Percentiles rank a stretch among this genome's conserved stretches.
phyloP scores from a whole-genome alignment of 2,797 vertebrate species.

The Cichlasoma orientale region DNA sequence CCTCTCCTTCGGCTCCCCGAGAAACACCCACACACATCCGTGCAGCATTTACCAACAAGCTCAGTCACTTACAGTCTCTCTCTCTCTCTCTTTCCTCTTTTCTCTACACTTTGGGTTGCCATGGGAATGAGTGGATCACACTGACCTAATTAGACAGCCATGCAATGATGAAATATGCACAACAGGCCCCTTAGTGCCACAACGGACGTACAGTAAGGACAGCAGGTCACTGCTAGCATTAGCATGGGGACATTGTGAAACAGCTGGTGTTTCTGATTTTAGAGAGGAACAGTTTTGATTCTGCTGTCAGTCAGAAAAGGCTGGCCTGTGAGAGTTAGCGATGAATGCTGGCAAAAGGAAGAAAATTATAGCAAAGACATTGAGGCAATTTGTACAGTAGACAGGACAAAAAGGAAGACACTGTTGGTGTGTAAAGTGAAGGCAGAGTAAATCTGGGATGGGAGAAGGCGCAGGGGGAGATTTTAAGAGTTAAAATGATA shows the following conservation, averaged over 20 bases:
- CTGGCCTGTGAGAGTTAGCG: constrained; percentile 9
- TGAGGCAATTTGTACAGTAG: not conserved
- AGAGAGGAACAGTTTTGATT: constrained; percentile 1
- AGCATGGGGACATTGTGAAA: constrained; percentile 37
- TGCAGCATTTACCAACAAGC: constrained; percentile 54
- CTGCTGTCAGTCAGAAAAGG: constrained; percentile 19
- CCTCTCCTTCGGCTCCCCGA: constrained; percentile 17
- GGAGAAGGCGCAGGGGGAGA: not conserved
- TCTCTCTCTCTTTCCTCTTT: constrained; percentile 19
- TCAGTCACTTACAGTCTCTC: constrained; percentile 47
- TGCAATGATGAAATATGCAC: constrained; percentile 79
- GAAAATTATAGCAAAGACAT: not conserved
- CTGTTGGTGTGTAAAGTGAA: not conserved
- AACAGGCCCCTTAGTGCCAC: constrained; percentile 49
- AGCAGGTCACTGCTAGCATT: constrained; percentile 48
- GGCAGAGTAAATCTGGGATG: not conserved
- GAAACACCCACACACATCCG: constrained; percentile 54
- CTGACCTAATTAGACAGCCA: constrained; percentile 82
- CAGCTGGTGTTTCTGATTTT: constrained; percentile 27
- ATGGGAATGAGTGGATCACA: constrained; percentile 77
- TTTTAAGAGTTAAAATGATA: constrained; percentile 19
- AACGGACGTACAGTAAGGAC: constrained; percentile 45
- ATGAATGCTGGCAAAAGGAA: constrained; percentile 9
- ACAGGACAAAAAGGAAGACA: not conserved
- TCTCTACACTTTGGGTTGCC: constrained; percentile 69